Evolutionary conservation across 2,888 invertebrate species (phyloP).

Genomic region (Pilophorus perplexus): DNA sequence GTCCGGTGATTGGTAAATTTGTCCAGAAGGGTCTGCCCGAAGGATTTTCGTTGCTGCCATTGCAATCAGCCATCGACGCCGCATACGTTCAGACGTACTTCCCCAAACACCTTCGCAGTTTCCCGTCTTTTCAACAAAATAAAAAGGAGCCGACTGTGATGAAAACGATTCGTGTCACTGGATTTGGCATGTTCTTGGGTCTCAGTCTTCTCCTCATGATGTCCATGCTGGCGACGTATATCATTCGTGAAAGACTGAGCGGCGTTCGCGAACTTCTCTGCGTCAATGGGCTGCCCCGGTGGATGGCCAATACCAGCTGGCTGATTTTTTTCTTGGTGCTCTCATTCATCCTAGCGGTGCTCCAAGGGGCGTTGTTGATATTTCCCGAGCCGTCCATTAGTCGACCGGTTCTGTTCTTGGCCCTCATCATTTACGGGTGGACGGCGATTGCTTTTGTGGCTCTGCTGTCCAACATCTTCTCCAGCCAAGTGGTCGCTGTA

Average conservation of each 20-base stretch:
- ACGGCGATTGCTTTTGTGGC: background rate
- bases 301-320: conserved; percentile 20
- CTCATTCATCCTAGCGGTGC: background rate
- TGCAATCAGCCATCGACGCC: too few species aligned
- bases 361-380: background rate
- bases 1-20: too few species aligned
- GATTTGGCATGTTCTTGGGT: too few species aligned
- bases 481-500: background rate
- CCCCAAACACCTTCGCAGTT: too few species aligned
- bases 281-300: conserved; percentile 9
- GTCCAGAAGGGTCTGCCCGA: too few species aligned
- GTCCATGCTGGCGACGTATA: background rate
- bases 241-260: conserved; percentile 1
- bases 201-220: too few species aligned
- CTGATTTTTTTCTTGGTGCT: background rate
- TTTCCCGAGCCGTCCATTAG: background rate
- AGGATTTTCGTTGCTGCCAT: too few species aligned
- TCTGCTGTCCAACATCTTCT: background rate
- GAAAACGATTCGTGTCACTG: too few species aligned
- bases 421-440: background rate
- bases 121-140: too few species aligned
- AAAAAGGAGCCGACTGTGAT: too few species aligned
- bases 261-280: conserved; percentile 16
- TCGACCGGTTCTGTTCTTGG: background rate
- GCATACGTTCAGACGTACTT: too few species aligned